A percentile compares a stretch with the other conserved stretches of the same genome.
These are phyloP conservation scores for Tetanocera ferruginea DNA, from an alignment of 2,888 invertebrate species.

Conservation along the genomic window DNA sequence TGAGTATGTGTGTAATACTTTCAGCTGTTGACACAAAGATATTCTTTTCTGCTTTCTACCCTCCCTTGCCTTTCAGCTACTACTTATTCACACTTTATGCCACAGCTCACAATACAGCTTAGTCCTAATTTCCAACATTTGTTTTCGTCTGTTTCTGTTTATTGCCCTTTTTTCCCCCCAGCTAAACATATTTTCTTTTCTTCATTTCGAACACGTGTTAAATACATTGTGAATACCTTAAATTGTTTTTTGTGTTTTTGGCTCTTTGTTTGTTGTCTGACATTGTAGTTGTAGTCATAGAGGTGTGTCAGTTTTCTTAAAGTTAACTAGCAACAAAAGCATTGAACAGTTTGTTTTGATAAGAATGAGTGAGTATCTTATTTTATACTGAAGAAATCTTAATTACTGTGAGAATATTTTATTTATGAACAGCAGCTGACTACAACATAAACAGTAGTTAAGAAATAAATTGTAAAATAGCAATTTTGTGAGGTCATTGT, in stretches of 20 bases:
- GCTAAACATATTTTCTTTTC: too few relatives aligned
- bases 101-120: not conserved
- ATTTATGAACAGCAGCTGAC: not conserved
- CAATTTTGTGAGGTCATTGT: too few relatives aligned
- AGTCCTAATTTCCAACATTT: not conserved
- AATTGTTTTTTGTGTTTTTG: too few relatives aligned
- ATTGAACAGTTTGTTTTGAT: too few relatives aligned
- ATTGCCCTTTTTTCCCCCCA: not conserved
- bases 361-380: too few relatives aligned
- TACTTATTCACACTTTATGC: too few relatives aligned
- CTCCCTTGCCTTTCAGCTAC: not conserved
- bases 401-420: not conserved
- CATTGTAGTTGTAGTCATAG: not conserved
- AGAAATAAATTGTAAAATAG: not conserved
- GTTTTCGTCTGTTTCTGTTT: not conserved
- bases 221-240: too few relatives aligned
- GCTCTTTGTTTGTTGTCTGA: too few relatives aligned
- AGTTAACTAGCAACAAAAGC: not conserved
- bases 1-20: slow-evolving; percentile 8
- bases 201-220: too few relatives aligned
- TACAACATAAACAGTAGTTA: not conserved
- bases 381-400: not conserved
- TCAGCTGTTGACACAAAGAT: not conserved
- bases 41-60: not conserved
- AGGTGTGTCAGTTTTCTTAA: not conserved